phyloP scores from a whole-genome alignment of 2,888 invertebrate genomes.

The Oscheius sp. region DNA sequence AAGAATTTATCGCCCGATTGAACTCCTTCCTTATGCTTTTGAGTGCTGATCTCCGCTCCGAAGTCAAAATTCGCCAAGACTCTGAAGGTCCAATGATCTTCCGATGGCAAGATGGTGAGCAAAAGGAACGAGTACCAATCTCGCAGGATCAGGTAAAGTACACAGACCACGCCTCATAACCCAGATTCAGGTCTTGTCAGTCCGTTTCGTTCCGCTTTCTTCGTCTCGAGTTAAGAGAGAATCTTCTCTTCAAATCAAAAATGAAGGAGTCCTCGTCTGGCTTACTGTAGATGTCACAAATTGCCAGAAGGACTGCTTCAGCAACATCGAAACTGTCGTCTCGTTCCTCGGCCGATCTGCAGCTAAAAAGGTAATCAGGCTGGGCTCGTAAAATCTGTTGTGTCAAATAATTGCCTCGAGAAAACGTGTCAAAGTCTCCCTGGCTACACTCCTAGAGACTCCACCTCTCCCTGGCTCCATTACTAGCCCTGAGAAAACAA shows the following conservation, averaged over 20 bases:
- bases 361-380: constrained; percentile 47
- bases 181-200: constrained; percentile 21
- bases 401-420: no score
- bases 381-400: background rate
- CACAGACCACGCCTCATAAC: background rate
- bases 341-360: constrained; percentile 55
- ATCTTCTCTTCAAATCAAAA: no score
- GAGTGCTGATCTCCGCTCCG: constrained; percentile 51
- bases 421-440: no score
- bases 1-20: constrained; percentile 40
- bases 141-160: constrained; percentile 34
- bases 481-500: no score
- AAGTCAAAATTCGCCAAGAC: constrained; percentile 54
- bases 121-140: constrained; percentile 22
- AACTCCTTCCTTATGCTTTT: constrained; percentile 52
- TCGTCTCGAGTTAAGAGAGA: constrained; percentile 4
- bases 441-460: no score
- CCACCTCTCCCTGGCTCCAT: no score
- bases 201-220: constrained; percentile 10
- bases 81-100: constrained; percentile 59
- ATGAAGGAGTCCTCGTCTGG: constrained; percentile 38
- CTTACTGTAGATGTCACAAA: constrained; percentile 49
- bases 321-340: constrained; percentile 57
- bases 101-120: constrained; percentile 49
- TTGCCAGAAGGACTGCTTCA: constrained; percentile 53